These are phyloP conservation scores for Atlantisia rogersi DNA, from an alignment of 2,113 vertebrate species.

Conservation along the genomic window DNA sequence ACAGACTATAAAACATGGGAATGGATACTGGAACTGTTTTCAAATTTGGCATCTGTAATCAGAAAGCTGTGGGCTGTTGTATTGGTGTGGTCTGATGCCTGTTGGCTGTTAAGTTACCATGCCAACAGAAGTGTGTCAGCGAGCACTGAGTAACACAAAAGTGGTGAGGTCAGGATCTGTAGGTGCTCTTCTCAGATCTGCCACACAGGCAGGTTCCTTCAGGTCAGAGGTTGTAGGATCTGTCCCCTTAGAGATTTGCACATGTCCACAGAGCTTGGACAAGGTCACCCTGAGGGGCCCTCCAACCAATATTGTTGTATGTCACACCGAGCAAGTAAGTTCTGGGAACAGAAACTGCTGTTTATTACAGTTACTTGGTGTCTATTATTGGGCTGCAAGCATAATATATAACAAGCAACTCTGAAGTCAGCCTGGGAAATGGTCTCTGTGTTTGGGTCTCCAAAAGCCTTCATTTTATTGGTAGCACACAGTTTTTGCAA, in stretches of 20 bases:
- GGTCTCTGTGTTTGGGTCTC: background rate
- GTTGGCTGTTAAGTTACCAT: rapidly evolving
- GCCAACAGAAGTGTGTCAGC: background rate
- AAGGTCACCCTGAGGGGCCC: background rate
- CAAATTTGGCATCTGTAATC: background rate
- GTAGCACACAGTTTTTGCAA: background rate
- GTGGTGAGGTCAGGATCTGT: background rate
- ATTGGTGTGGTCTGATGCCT: rapidly evolving
- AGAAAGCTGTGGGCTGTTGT: background rate
- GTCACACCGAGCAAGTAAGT: background rate
- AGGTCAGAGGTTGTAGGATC: background rate
- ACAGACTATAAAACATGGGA: background rate
- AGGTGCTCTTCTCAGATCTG: background rate
- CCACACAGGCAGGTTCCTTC: background rate
- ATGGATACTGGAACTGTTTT: background rate
- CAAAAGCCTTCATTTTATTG: background rate
- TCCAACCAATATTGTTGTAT: background rate
- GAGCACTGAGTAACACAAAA: rapidly evolving
- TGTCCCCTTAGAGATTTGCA: background rate
- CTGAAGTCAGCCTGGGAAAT: background rate
- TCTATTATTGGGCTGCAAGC: background rate
- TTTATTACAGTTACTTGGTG: background rate
- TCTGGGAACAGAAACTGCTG: background rate
- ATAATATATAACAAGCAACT: background rate
- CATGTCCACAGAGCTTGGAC: background rate